Evolutionary conservation across 1,140 invertebrate species (phyloP), one percentile per base, ranked within the genome.

Genomic region (Caerostris extrusa): DNA sequence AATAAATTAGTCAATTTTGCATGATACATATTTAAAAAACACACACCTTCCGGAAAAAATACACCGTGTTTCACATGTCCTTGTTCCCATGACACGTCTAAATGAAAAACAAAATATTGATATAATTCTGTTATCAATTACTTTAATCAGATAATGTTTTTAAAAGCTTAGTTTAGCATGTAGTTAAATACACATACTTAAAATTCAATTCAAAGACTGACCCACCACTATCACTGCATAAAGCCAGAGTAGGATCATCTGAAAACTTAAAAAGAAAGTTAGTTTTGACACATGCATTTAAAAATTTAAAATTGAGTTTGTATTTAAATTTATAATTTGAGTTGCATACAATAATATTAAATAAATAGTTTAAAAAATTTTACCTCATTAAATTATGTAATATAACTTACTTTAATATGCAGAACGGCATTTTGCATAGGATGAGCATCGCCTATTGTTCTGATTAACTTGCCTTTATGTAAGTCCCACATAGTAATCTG

Each of bases 151-250:
- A 34, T 77, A 14, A 77, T 12, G 5, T 77, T 53, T 53, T 53
- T 7, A 3, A 77, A 77, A 2, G 14, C 12, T 64, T 64, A 64
- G 34, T 34, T 34, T 64, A 3, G 14, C 4, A 64, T 17, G 4
- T n/a, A 83, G 3, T 3, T 5, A 85, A 86, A 67, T 91, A n/a
- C 69, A 94, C 94, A 67, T 94, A 94, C 71, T 98, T 98, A 95
- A 99, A 99, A 95, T 97, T 98, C 14, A 99, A 96, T 95, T 99
- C 98, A 97, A 99, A 99, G 4, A 99, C 99, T n/a, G 98, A 99
- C 3, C 99, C 99, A 17, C 99, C 98, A 93, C 98, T 99, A 96
- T 99, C 99, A 50, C 98, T 98, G 85, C 98, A 98, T 17, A 99
- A 96, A 7, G 98, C 98, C 86, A 98, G 95, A 6, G 97, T 97